A percentile compares a stretch with the other conserved stretches of the same genome.
Evolutionary conservation across 1,140 invertebrate genomes (phyloP).

Genomic region (Lepidurus packardi): DNA sequence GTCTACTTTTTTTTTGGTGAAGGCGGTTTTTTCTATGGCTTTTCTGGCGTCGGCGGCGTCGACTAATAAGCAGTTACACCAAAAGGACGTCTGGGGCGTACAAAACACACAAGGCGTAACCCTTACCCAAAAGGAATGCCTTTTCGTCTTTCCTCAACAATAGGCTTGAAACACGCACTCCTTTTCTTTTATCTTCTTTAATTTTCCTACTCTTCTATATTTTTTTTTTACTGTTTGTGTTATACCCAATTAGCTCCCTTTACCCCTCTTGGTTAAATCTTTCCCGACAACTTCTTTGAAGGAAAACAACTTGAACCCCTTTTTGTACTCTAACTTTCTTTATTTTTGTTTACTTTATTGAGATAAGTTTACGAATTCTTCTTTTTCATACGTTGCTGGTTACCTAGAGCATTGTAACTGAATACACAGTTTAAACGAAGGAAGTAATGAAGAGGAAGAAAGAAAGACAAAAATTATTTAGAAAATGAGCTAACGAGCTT

Average conservation of each 20-base stretch:
- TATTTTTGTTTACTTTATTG: too few relatives aligned
- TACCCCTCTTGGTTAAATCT: too few relatives aligned
- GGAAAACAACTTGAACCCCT: too few relatives aligned
- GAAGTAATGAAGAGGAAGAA: too few relatives aligned
- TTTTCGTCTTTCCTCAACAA: background rate
- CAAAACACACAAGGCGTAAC: constrained; percentile 14
- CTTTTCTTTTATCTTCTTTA: background rate
- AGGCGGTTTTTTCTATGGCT: background rate
- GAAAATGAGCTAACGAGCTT: too few relatives aligned
- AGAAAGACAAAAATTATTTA: too few relatives aligned
- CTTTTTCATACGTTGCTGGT: too few relatives aligned
- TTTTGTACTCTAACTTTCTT: too few relatives aligned
- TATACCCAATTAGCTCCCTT: background rate
- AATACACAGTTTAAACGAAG: too few relatives aligned
- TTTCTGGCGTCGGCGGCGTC: constrained; percentile 16
- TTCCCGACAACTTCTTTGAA: too few relatives aligned
- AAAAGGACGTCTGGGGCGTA: constrained; percentile 10
- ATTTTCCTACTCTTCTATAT: background rate
- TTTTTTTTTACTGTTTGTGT: background rate
- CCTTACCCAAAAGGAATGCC: background rate
- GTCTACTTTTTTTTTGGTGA: background rate
- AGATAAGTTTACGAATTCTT: too few relatives aligned
- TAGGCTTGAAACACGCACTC: constrained; percentile 5
- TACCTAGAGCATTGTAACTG: too few relatives aligned
- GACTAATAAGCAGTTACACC: constrained; percentile 8